Base-by-base conservation (phyloP, 2,888 invertebrate species). In the Hirtodrosophila trivittata region DNA sequence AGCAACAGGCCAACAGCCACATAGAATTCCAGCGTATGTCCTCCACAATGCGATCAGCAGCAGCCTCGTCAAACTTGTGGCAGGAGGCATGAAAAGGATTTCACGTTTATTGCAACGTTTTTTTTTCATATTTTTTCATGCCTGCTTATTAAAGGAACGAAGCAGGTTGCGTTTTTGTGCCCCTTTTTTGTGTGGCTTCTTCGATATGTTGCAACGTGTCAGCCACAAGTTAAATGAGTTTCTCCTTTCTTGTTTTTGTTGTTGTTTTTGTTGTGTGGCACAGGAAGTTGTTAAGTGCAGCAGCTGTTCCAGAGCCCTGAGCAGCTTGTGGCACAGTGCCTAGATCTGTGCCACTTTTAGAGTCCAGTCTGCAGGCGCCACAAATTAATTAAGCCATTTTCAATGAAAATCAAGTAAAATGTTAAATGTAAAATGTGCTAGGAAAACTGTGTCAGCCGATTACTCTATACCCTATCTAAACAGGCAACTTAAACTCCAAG, bases 371-470 rank as follows among this genome's bases (percentile, higher is more conserved):
- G 47, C 49, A 72, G 55, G 52, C 66, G 60, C 66, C 71, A 70
- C 75, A 88, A 87, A 88, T 89, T 88, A 88, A 89, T 88, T 88
- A 89, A 89, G 87, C 75, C 86, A 86, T 88, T 88, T 72, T 82
- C 82, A 87, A 88, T 89, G 84, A 21, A 84, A 84, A 88, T 87
- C 88, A 72, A 77, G 65, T 66, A 59, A 84, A 65, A 72, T 68
- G 64, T 56, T 54, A 67, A 72, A 7, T 68, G 64, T 56, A 56
- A 67, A 72, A 7, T 12, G 21, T 50, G 35, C 30, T n/a, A 35
- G 52, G 43, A 65, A 72, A 80, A 75, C 75, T 75, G 68, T 69
- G 66, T 65, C 63, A 68, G 41, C 58, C 64, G 45, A 63, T 62
- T 66, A 21, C 5, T 21, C n/a, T 30, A 30, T n/a, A 30, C 30